Percentiles rank a stretch among this genome's conserved stretches.
Conservation (phyloP, 2,113 vertebrate genomes). For the Hyperopisus bebe region DNA sequence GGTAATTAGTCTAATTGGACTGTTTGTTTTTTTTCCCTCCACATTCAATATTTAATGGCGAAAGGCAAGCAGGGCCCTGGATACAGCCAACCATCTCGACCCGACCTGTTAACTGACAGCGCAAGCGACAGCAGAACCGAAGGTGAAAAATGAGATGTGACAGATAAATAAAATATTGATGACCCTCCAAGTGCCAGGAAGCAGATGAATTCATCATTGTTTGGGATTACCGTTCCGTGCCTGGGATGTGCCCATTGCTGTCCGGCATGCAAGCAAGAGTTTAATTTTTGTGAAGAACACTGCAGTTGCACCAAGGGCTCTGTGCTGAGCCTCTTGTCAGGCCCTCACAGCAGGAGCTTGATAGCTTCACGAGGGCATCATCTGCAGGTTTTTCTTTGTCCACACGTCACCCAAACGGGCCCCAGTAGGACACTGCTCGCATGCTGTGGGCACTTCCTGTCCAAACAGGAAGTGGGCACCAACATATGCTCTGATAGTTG, state of each 20-base stretch:
- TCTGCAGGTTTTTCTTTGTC: not conserved
- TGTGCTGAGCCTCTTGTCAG: not conserved
- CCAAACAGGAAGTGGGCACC: not conserved
- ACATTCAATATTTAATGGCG: not conserved
- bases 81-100: not conserved
- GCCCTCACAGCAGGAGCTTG: not conserved
- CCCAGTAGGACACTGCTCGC: not conserved
- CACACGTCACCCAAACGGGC: not conserved
- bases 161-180: conserved; percentile 24
- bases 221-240: conserved; percentile 15
- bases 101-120: not conserved
- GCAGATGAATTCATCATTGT: conserved; percentile 27
- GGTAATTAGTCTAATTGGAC: conserved; percentile 10
- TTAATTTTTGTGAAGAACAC: not conserved
- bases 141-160: conserved; percentile 16
- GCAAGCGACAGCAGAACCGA: not conserved
- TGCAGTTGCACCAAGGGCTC: not conserved
- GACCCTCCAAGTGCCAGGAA: conserved; percentile 3
- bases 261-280: not conserved
- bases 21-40: not conserved
- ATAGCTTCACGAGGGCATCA: not conserved
- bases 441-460: not conserved
- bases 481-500: not conserved
- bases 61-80: not conserved
- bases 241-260: conserved; percentile 17